phyloP scores from a whole-genome alignment of 2,888 invertebrate genomes.

The Apamea epomidion region DNA sequence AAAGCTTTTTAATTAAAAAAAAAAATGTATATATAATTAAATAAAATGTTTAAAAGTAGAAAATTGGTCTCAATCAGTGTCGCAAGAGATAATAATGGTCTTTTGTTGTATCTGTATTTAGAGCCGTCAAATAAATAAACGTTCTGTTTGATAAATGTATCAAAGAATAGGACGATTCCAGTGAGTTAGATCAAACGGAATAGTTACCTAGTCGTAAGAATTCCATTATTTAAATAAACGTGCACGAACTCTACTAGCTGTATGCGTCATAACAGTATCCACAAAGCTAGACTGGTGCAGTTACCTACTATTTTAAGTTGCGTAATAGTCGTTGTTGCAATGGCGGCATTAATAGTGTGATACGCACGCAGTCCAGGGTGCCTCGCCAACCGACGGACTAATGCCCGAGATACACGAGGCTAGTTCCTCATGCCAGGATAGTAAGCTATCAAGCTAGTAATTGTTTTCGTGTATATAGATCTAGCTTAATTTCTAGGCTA shows the following conservation, averaged over 20 bases:
- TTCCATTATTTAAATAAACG: neutral
- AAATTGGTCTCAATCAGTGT: no score
- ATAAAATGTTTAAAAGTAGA: no score
- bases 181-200: neutral
- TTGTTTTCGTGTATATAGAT: no score
- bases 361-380: slow-evolving; percentile 22
- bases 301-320: neutral
- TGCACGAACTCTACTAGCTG: neutral
- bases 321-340: neutral
- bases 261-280: neutral
- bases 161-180: neutral
- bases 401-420: neutral
- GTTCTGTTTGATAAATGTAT: neutral
- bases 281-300: neutral
- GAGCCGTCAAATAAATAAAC: neutral
- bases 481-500: no score
- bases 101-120: no score
- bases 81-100: no score
- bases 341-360: neutral
- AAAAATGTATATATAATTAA: no score
- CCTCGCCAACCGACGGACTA: slow-evolving; percentile 43
- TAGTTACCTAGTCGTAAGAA: neutral
- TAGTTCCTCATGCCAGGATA: no score
- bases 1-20: no score
- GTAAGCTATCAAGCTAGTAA: no score